Base-by-base conservation (phyloP, 1,140 invertebrate genomes). In the Epicauta chinensis region DNA sequence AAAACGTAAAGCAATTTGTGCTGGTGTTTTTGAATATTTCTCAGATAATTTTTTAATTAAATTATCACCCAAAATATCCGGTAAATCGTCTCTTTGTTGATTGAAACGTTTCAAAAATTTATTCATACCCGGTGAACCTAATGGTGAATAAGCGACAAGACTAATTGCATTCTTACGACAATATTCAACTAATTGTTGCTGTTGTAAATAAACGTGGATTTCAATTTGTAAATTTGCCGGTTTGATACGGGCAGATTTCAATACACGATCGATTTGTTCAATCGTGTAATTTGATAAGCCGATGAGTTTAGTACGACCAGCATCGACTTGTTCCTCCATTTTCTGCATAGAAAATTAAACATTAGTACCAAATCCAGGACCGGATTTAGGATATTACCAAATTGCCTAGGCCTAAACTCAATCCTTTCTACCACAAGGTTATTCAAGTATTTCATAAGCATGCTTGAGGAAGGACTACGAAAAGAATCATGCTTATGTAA, bases 131-230 rank as follows among this genome's bases (percentile, higher is more conserved):
- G 79, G 81, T 3, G 82, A 83, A 1, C 84, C 91, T 2, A 96
- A 66, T 2, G 91, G 89, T 16, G 84, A 83, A 65, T 93, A 96
- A 0, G 86, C 90, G 0, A 83, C 88, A 12, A 94, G 67, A 0
- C 78, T 71, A 17, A 94, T 88, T n/a, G 81, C 75, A 53, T 85
- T 73, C 4, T 74, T 63, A 39, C 78, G 71, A 65, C 90, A 93
- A 54, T 83, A 90, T 52, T 84, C 73, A 9, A 84, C 73, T 11
- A 95, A 66, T 23, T 80, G 73, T 12, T 76, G 75, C 68, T 94
- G 90, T 65, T 91, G 89, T 53, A 89, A 78, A 60, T 89, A 89
- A 0, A 84, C 80, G 66, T 94, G 89, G 29, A 88, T 72, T 64
- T 93, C 90, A 17, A 92, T 73, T 76, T 90, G 79, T 14, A 87